Conservation (phyloP, 2,797 vertebrate species). For the Toxotes lorentzi region DNA sequence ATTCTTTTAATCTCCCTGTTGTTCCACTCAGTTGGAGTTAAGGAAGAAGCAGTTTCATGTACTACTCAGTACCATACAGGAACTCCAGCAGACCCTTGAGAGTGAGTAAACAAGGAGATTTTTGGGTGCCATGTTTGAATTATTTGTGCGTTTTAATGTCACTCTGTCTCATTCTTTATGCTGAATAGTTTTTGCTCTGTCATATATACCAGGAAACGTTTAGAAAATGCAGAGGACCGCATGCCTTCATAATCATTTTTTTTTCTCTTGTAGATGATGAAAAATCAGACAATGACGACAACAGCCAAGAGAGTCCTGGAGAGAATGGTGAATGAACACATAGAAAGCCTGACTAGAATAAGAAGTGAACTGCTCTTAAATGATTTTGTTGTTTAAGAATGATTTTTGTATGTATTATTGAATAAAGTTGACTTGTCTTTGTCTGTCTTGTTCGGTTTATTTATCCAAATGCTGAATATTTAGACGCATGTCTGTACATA, state of each 20-base stretch:
- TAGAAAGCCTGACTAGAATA: background rate
- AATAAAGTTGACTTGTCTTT: constrained; percentile 72
- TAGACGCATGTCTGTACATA: background rate
- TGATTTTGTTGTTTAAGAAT: constrained; percentile 22
- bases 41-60: constrained; percentile 99
- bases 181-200: background rate
- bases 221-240: background rate
- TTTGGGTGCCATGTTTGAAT: background rate
- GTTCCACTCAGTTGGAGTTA: constrained; percentile 89
- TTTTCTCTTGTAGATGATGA: constrained; percentile 90
- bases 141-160: background rate
- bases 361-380: constrained; percentile 29
- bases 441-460: background rate
- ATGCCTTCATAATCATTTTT: background rate
- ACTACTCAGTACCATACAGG: constrained; percentile 97
- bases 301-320: constrained; percentile 87
- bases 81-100: constrained; percentile 97
- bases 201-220: background rate
- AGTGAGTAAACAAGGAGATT: constrained; percentile 86
- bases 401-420: constrained; percentile 72
- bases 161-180: background rate
- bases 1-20: background rate
- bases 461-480: background rate
- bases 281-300: constrained; percentile 93
- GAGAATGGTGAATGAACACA: constrained; percentile 87